Percentiles rank a stretch among this genome's conserved stretches.
phyloP scores from a whole-genome alignment of 2,888 invertebrate genomes.

The Lepidocyrtoides sp. region DNA sequence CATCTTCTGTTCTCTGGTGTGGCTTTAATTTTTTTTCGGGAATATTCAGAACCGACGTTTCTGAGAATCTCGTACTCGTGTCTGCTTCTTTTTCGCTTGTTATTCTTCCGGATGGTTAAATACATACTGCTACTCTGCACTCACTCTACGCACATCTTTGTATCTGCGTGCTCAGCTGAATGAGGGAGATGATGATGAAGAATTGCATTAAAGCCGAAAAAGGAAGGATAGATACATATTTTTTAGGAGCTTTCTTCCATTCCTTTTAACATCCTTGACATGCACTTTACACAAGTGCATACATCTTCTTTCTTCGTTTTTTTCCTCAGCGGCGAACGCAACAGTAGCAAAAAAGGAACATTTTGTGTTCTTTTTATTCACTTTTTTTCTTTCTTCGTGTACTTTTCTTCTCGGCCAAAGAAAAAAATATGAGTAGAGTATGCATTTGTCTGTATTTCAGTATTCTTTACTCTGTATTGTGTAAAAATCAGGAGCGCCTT shows the following conservation, averaged over 20 bases:
- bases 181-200: slow-evolving; percentile 56
- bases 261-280: slow-evolving; percentile 51
- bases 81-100: not conserved
- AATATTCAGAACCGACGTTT: no score
- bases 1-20: not conserved
- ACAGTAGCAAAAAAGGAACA: not conserved
- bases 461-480: not conserved
- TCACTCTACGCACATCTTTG: not conserved
- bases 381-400: not conserved
- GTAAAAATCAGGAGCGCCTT: slow-evolving; percentile 25
- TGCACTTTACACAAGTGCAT: slow-evolving; percentile 63
- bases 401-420: slow-evolving; percentile 10
- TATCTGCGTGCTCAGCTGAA: not conserved
- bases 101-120: slow-evolving; percentile 54
- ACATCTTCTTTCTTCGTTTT: not conserved
- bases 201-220: slow-evolving; percentile 49
- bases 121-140: not conserved
- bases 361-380: not conserved
- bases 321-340: no score
- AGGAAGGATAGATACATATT: slow-evolving; percentile 4
- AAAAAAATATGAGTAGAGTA: not conserved
- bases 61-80: no score
- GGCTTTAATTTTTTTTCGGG: no score
- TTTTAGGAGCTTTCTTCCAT: not conserved
- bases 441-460: not conserved